phyloP scores from a whole-genome alignment of 2,797 vertebrate genomes.

The Myiotriccus ornatus region DNA sequence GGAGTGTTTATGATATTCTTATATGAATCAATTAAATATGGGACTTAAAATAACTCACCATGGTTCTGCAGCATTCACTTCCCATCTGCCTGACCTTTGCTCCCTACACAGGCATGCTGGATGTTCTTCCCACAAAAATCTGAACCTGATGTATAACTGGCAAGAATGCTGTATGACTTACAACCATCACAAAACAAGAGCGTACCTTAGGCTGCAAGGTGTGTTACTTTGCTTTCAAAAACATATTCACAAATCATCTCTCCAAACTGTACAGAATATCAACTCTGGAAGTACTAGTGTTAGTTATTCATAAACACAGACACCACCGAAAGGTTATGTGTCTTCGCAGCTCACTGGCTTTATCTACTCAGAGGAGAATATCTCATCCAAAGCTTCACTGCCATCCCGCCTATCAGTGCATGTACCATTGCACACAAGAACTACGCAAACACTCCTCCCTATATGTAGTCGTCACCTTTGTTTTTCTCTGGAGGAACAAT shows the following conservation, averaged over 20 bases:
- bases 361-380: not conserved
- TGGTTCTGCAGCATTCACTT: not conserved
- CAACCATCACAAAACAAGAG: not conserved
- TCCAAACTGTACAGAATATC: not conserved
- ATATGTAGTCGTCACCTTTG: not conserved
- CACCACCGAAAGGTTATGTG: not conserved
- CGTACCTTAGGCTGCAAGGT: not conserved
- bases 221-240: not conserved
- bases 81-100: slow-evolving; percentile 26
- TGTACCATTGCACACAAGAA: not conserved
- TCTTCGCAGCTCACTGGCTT: slow-evolving; percentile 19
- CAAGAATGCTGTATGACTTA: not conserved
- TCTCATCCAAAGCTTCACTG: not conserved
- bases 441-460: not conserved
- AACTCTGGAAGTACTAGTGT: not conserved
- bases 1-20: slow-evolving; percentile 30
- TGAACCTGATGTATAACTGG: not conserved
- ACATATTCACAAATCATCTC: not conserved
- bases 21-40: slow-evolving; percentile 21
- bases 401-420: not conserved
- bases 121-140: not conserved
- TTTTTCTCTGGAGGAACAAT: not conserved
- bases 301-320: not conserved
- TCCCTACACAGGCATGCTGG: not conserved
- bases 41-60: slow-evolving; percentile 24